Base-by-base conservation (phyloP, 1,140 invertebrate species). In the Periplaneta americana region DNA sequence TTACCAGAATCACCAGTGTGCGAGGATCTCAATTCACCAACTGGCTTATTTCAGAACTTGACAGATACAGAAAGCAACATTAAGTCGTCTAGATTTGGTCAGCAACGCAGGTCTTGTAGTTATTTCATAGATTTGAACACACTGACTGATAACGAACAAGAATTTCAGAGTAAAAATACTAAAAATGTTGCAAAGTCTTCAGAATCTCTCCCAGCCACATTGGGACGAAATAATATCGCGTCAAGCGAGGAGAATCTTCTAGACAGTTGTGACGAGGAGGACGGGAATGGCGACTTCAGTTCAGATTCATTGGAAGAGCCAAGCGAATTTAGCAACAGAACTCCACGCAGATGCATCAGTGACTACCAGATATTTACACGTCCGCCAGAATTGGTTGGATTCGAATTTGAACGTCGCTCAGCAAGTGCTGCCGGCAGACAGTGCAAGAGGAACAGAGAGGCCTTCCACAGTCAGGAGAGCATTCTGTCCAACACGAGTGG, bases 301-400 rank as follows among this genome's bases (percentile, higher is more conserved):
- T 94, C 94, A 18, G 94, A 95, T 88, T 94, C 93, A 1, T 87
- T 95, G 32, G 94, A 95, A 87, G 92, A 93, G 79, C 93, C 93
- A 84, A 91, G 91, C 83, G 87, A 92, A 22, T 90, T 89, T 84
- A 83, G 91, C 90, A 75, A 90, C 90, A 84, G 88, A 90, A 82
- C 86, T 31, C 89, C 93, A 0, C 89, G 93, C 79, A 86, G 94
- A 76, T 93, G 93, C 80, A 89, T 94, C 34, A 94, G 94, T 13
- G 94, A 95, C 84, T 95, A 95, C 85, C 94, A 95, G 85, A 94
- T 96, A 48, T 94, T 93, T 82, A 88, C 34, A 37, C 35, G 34
- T 34, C 76, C 34, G 28, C 34, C 76, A 37, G 34, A 36, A 36
- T 11, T 66, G 6, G 48, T n/a, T 66, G 48, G 48, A 66, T 66